Conservation (phyloP, 2,113 vertebrate species). For the Podiceps cristatus region DNA sequence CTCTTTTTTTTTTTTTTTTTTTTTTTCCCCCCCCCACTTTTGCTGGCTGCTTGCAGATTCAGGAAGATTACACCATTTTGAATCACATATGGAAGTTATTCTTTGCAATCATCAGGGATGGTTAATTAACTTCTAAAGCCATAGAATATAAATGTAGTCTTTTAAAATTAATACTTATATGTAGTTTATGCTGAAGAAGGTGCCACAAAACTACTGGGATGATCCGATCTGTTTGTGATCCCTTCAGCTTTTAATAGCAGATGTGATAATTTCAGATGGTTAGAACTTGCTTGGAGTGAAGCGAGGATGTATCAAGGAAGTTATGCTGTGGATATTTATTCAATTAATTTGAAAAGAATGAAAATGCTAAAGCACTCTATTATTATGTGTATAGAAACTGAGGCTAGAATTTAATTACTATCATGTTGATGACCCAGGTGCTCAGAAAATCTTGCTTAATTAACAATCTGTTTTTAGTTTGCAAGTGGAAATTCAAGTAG, state of each 20-base stretch:
- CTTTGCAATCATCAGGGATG: background rate
- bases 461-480: constrained; percentile 38
- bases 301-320: background rate
- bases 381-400: constrained; percentile 37
- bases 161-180: background rate
- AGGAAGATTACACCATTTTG: background rate
- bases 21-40: background rate
- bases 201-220: background rate
- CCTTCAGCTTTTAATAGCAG: background rate
- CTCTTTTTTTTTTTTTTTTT: no score
- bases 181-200: background rate
- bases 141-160: background rate
- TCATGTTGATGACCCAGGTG: background rate
- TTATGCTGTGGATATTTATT: constrained; percentile 12
- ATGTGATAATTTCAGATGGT: background rate
- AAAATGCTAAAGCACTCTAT: constrained; percentile 15
- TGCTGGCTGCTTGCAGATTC: background rate
- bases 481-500: constrained; percentile 39
- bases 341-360: constrained; percentile 48
- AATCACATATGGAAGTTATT: background rate
- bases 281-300: background rate
- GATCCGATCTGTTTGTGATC: background rate
- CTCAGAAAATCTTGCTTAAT: constrained; percentile 49
- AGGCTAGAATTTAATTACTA: constrained; percentile 49
- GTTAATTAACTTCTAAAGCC: background rate